A percentile compares a stretch with the other conserved stretches of the same genome.
phyloP scores from a whole-genome alignment of 2,888 invertebrate genomes.

The Hedychridium roseum region DNA sequence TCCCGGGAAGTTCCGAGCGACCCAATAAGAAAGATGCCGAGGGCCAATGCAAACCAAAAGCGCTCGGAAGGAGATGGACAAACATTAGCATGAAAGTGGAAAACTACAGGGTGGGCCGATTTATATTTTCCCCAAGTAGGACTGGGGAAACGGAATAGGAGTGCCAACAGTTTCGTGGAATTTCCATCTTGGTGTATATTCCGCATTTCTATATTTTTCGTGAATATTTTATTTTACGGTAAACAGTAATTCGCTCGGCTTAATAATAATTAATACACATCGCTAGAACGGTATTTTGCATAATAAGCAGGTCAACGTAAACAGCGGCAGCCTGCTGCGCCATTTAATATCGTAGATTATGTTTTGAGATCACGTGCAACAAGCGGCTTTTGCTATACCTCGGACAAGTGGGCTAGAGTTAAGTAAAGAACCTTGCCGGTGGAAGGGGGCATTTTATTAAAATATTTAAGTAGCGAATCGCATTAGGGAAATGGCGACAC shows the following conservation, averaged over 20 bases:
- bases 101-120: constrained; percentile 21
- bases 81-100: constrained; percentile 46
- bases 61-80: constrained; percentile 16
- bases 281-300: no score
- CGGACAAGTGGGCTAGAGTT: constrained; percentile 25
- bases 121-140: constrained; percentile 13
- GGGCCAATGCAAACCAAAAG: neutral
- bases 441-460: constrained; percentile 50
- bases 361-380: no score
- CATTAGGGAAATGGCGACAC: constrained; percentile 52
- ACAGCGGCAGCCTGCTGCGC: no score
- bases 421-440: constrained; percentile 37
- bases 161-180: constrained; percentile 9
- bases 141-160: constrained; percentile 4
- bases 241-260: no score
- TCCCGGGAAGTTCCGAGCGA: constrained; percentile 26
- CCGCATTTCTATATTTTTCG: no score
- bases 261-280: no score
- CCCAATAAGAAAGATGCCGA: constrained; percentile 30
- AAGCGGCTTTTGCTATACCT: no score
- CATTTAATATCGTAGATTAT: no score
- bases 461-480: constrained; percentile 54
- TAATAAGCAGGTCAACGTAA: no score
- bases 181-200: no score
- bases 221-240: no score